A percentile compares a stretch with the other conserved stretches of the same genome.
Conservation (phyloP, 64 coral and sea anemone genomes). For the Dendronephthya gigantea region DNA sequence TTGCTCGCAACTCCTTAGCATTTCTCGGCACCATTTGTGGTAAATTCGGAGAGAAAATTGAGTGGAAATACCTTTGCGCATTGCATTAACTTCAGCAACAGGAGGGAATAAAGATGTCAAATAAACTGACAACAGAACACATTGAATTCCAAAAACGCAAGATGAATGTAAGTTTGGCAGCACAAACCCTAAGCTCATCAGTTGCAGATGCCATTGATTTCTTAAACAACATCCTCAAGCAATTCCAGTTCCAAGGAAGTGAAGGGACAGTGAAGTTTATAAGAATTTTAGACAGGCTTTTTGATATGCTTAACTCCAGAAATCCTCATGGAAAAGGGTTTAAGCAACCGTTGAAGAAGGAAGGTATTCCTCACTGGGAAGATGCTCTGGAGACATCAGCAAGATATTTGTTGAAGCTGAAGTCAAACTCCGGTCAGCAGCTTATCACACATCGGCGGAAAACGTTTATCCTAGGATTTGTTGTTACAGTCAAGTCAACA, state of each 20-base stretch:
- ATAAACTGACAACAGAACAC: background rate
- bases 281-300: background rate
- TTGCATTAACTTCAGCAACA: background rate
- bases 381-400: background rate
- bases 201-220: background rate
- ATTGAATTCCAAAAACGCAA: background rate
- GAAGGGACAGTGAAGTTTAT: background rate
- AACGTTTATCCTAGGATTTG: background rate
- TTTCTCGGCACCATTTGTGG: background rate
- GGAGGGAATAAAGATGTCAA: background rate
- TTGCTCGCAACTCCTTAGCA: background rate
- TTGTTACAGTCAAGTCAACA: constrained; percentile 3
- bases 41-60: background rate
- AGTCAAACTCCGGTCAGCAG: background rate
- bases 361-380: background rate
- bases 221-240: background rate
- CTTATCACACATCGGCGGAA: background rate
- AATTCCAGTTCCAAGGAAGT: background rate
- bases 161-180: too few species aligned
- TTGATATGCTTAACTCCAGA: background rate
- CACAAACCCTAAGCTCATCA: background rate
- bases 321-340: background rate
- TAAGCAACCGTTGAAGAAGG: background rate
- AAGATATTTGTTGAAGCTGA: background rate
- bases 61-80: background rate